Base-by-base conservation (phyloP, 2,888 invertebrate species). In the Amiota minor region DNA sequence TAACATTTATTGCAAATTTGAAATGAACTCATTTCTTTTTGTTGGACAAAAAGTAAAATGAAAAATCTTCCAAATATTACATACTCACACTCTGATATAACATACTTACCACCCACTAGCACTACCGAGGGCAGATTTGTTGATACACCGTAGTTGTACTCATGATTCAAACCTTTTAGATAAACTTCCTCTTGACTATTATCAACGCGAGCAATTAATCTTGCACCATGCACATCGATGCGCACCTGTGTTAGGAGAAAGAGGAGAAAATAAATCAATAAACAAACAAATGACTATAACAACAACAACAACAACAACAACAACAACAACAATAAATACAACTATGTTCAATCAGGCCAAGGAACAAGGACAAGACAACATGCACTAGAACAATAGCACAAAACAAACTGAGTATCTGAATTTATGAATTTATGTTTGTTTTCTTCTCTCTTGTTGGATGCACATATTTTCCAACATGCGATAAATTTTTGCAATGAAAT, bases 101-200 rank as follows among this genome's bases (percentile, higher is more conserved):
- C 14, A 62, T 80, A 81, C 90, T 91, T 90, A 95, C 96, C 96
- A 91, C 97, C 97, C 85, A 97, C 95, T 78, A 97, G 92, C 79
- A 97, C 96, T 64, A 96, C 96, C 12, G 96, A 96, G 71, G 95
- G 95, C 75, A 97, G 92, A 89, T 96, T 96, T 82, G 94, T 94
- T 64, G 95, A 93, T 49, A 96, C 95, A 9, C 96, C 96, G 87
- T 97, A 97, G 90, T 95, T 95, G 76, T 94, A 95, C 85, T 95
- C 94, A 81, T 94, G 94, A 89, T 95, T 94, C 75, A 97, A 91
- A 71, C 97, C 96, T 91, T 95, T 94, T 74, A 97, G 91, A 87
- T 94, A 94, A 0, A 95, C 95, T 90, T 96, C 96, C 88, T 94
- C 94, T 82, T 94, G 94, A 76, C 93, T 91, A 79, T 94, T 94